Evolutionary conservation across 2,888 invertebrate species (phyloP).

Genomic region (Sinhomidia bicolor): DNA sequence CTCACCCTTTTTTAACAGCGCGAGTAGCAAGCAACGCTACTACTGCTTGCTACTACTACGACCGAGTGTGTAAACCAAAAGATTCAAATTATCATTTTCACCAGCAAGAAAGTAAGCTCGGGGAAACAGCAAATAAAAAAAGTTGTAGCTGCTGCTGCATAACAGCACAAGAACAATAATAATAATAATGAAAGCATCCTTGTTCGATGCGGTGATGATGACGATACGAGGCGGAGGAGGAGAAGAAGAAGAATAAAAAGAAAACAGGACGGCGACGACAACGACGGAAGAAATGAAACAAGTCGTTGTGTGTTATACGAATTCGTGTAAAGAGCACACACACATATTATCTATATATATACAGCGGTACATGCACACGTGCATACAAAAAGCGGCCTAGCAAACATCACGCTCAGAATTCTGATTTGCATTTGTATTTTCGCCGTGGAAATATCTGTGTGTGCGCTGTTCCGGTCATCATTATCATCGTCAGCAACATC

Average conservation of each 20-base stretch:
- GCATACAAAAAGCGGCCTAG: too few relatives aligned
- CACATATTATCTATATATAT: too few relatives aligned
- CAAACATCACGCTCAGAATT: background rate
- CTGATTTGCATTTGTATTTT: slow-evolving; percentile 42
- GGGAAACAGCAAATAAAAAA: background rate
- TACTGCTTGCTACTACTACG: too few relatives aligned
- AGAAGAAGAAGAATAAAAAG: too few relatives aligned
- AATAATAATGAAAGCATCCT: background rate
- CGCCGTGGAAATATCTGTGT: background rate
- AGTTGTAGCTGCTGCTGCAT: background rate
- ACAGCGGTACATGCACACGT: too few relatives aligned
- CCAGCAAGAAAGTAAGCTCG: background rate
- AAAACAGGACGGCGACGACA: too few relatives aligned
- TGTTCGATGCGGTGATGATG: too few relatives aligned
- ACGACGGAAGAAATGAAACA: background rate
- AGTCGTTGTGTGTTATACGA: too few relatives aligned
- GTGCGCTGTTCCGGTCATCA: background rate
- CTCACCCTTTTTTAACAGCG: background rate
- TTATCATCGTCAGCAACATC: background rate
- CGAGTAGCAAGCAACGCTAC: background rate
- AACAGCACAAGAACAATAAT: background rate
- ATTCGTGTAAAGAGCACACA: background rate
- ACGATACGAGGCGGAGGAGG: too few relatives aligned
- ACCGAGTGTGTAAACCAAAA: background rate
- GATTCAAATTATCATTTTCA: slow-evolving; percentile 55